A percentile compares a stretch with the other conserved stretches of the same genome.
Evolutionary conservation across 1,140 invertebrate genomes (phyloP).

Genomic region (Carcinoscorpius rotundicauda): DNA sequence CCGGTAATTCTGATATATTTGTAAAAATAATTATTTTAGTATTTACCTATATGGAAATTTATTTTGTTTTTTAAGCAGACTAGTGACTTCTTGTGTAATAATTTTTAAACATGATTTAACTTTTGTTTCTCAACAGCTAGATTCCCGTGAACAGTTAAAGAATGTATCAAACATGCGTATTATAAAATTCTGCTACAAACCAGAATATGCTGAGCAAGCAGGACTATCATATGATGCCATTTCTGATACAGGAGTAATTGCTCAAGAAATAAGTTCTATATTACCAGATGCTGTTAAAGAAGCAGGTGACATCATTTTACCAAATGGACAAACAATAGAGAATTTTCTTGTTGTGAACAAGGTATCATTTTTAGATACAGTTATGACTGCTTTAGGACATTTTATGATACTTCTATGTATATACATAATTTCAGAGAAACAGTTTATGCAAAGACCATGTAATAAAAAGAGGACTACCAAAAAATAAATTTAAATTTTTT

Average conservation of each 20-base stretch:
- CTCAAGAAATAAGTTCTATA: conserved; percentile 82
- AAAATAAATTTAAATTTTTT: no score
- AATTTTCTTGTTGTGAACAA: conserved; percentile 94
- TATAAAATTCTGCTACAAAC: conserved; percentile 81
- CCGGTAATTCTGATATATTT: no score
- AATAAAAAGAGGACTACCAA: no score
- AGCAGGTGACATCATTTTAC: conserved; percentile 72
- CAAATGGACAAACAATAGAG: conserved; percentile 73
- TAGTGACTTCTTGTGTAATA: background rate
- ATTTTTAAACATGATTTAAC: conserved; percentile 10
- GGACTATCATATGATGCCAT: conserved; percentile 50
- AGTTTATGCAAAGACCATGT: no score
- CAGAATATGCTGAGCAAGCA: conserved; percentile 74
- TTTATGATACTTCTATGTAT: no score
- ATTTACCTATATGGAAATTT: no score
- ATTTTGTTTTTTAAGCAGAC: no score
- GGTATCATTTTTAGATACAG: conserved; percentile 35
- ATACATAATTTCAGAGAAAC: no score
- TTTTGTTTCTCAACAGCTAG: conserved; percentile 37
- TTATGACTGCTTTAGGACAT: no score
- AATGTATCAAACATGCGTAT: conserved; percentile 85
- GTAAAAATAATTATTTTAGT: no score
- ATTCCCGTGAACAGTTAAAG: conserved; percentile 73
- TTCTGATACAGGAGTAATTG: conserved; percentile 79
- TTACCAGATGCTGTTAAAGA: conserved; percentile 89